These are phyloP conservation scores for Mythimna albipuncta DNA, from an alignment of 2,888 invertebrate species.

Conservation along the genomic window DNA sequence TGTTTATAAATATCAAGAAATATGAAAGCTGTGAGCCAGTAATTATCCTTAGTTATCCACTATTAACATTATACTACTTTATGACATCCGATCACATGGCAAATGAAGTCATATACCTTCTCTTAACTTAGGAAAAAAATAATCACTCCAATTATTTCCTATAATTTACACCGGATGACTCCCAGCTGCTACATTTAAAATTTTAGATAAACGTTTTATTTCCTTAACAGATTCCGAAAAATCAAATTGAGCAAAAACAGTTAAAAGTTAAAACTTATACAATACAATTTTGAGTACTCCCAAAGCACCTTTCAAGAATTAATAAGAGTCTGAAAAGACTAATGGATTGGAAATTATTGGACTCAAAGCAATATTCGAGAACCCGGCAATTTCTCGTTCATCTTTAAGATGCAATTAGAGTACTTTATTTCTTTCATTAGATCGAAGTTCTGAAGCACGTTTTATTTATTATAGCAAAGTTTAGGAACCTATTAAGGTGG, in stretches of 20 bases:
- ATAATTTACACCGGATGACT: constrained; percentile 28
- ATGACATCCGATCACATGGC: constrained; percentile 35
- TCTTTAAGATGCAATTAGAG: constrained; percentile 80
- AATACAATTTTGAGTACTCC: constrained; percentile 57
- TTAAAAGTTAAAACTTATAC: constrained; percentile 48
- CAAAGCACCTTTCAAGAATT: constrained; percentile 64
- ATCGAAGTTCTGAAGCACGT: constrained; percentile 72
- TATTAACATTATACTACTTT: constrained; percentile 35
- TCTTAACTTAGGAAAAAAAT: constrained; percentile 24
- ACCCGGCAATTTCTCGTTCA: constrained; percentile 66
- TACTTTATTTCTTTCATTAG: constrained; percentile 82
- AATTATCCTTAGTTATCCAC: constrained; percentile 39
- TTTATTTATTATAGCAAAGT: constrained; percentile 74
- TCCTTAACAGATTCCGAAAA: constrained; percentile 28
- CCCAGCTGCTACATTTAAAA: constrained; percentile 21
- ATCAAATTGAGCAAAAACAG: constrained; percentile 38
- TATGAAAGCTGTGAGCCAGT: constrained; percentile 15
- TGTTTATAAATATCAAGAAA: neutral
- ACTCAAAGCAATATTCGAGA: constrained; percentile 64
- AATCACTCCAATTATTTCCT: constrained; percentile 33
- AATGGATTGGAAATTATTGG: constrained; percentile 71
- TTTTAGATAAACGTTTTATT: constrained; percentile 34
- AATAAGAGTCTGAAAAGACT: constrained; percentile 72
- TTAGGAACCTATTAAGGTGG: constrained; percentile 68
- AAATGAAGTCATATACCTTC: constrained; percentile 38